Conservation (phyloP, 2,113 vertebrate genomes). For the Platycercus adscitus region DNA sequence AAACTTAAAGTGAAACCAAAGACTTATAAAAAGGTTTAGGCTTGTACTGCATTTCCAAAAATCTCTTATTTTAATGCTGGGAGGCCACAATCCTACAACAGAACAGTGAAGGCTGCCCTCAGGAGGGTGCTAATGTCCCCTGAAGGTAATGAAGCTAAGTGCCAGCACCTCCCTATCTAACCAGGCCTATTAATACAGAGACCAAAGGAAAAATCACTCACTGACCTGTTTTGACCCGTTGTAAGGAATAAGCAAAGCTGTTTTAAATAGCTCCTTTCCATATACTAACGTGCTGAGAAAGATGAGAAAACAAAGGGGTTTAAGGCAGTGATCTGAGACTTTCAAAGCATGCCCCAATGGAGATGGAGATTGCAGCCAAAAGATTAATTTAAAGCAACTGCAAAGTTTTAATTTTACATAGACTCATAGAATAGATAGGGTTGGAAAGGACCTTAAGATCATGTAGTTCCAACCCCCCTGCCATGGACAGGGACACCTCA, state of each 20-base stretch:
- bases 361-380: not conserved
- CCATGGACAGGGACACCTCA: too few relatives aligned
- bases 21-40: not conserved
- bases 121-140: not conserved
- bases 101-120: not conserved
- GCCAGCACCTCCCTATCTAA: not conserved
- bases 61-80: not conserved
- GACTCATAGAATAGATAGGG: too few relatives aligned
- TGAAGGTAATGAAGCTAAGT: not conserved
- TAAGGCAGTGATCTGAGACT: not conserved
- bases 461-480: too few relatives aligned
- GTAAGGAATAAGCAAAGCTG: not conserved
- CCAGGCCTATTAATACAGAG: not conserved
- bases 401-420: not conserved
- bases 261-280: not conserved
- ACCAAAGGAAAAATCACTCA: not conserved
- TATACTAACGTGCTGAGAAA: not conserved
- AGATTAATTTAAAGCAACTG: not conserved
- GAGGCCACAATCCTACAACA: not conserved
- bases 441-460: too few relatives aligned
- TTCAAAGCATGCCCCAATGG: not conserved
- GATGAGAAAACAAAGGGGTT: not conserved
- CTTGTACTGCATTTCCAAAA: not conserved
- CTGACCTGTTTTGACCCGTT: fast-evolving
- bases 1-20: not conserved